Conservation (phyloP, 2,888 invertebrate species). For the Eristalis arbustorum region DNA sequence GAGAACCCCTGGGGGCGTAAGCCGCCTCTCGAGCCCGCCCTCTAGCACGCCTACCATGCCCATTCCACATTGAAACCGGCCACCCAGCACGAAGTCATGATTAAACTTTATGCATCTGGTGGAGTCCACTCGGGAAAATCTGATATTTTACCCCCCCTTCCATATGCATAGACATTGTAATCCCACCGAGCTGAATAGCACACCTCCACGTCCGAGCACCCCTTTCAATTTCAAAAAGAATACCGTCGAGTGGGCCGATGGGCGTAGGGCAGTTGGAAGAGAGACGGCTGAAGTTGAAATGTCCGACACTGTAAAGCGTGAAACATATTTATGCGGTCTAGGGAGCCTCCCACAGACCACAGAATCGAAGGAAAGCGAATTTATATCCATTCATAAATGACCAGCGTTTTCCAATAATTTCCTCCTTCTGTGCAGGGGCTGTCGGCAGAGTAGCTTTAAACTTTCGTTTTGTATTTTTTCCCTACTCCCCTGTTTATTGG, state of each 20-base stretch:
- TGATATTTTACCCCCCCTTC: slow-evolving; percentile 50
- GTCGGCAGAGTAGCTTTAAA: slow-evolving; percentile 12
- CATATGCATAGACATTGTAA: slow-evolving; percentile 34
- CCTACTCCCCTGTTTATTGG: neutral
- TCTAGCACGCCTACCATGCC: neutral
- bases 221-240: neutral
- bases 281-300: slow-evolving; percentile 26
- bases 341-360: slow-evolving; percentile 23
- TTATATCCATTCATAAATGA: slow-evolving; percentile 63
- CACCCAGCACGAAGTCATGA: slow-evolving; percentile 37
- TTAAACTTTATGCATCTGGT: slow-evolving; percentile 59
- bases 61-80: neutral
- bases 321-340: slow-evolving; percentile 64
- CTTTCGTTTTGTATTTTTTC: slow-evolving; percentile 29
- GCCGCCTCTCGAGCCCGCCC: neutral
- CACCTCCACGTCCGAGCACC: neutral
- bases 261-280: neutral
- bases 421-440: slow-evolving; percentile 14
- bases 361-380: slow-evolving; percentile 45
- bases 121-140: slow-evolving; percentile 51
- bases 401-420: slow-evolving; percentile 67
- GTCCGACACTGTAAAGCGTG: slow-evolving; percentile 45
- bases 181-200: neutral
- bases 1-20: neutral
- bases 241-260: neutral